Conservation (phyloP, 1,140 invertebrate genomes). For the Thalassaphorura encarpata region DNA sequence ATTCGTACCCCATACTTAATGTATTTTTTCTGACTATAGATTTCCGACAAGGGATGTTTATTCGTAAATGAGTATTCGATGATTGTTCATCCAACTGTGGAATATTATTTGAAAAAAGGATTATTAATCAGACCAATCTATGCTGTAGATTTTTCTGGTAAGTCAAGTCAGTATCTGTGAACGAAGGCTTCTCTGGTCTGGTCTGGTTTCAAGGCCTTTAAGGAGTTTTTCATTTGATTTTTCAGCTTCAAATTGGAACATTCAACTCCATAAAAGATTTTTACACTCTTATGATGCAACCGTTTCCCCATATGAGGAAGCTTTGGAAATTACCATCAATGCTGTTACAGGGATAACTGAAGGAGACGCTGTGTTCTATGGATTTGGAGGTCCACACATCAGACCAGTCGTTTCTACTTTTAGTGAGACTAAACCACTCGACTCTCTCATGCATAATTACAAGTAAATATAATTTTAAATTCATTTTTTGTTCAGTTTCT, state of each 20-base stretch:
- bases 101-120: slow-evolving; percentile 16
- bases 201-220: neutral
- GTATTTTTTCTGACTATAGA: too few species aligned
- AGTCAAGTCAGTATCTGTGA: neutral
- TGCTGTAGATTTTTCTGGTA: slow-evolving; percentile 23
- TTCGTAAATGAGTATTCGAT: neutral
- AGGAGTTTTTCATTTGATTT: neutral
- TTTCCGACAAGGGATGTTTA: too few species aligned
- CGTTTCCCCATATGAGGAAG: slow-evolving; percentile 3
- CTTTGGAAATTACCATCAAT: neutral
- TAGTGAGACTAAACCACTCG: neutral
- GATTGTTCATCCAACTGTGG: neutral
- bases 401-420: neutral
- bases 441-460: neutral
- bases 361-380: slow-evolving; percentile 3
- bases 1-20: too few species aligned
- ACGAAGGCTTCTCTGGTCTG: too few species aligned
- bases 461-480: neutral
- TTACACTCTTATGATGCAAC: neutral
- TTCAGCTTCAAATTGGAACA: slow-evolving; percentile 8
- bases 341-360: neutral
- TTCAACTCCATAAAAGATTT: neutral
- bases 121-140: slow-evolving; percentile 17
- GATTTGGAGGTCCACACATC: neutral
- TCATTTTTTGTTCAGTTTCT: neutral